Evolutionary conservation across 2,797 vertebrate genomes (phyloP), one percentile per base, ranked within the genome.

Genomic region (Pterois miles): DNA sequence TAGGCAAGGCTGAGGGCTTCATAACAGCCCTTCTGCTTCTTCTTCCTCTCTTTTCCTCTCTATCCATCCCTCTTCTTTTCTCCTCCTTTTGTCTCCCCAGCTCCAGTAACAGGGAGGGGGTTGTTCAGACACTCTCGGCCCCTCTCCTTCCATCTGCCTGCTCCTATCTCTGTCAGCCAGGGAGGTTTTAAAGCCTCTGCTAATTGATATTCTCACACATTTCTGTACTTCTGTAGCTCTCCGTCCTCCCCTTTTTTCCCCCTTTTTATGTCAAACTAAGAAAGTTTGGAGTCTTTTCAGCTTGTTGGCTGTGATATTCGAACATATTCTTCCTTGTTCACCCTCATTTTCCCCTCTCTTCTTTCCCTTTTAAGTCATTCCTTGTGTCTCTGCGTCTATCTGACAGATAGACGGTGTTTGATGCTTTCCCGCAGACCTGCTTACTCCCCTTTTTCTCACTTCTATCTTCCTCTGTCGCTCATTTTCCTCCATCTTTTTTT

Each of bases 181-280:
- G 13, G 54, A 36, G 5, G 11, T 22, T 87, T 86, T 63, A 71
- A 81, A 50, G 63, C 57, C 22, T n/a, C 14, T 13, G 29, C 54
- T 84, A 86, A 82, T 79, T 82, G 68, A 83, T 80, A 76, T 85
- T 74, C 58, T 70, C 58, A 43, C 64, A 76, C 59, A 46, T 46
- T 52, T 74, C 36, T 64, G 20, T 31, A 29, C 4, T 56, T 63
- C 43, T 74, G n/a, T 53, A 8, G 4, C 22, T 25, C 10, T 65
- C 52, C 11, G 8, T 36, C 8, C 9, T 10, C 12, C 4, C 4
- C 54, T 14, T 29, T 40, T 18, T 27, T 10, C 3, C 4, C n/a
- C 5, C 3, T 43, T 60, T 67, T 54, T 54, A 34, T 67, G 65
- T 70, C 76, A 80, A 82, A 72, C 31, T 6, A 25, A 36, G 31